Base-by-base conservation (phyloP, 2,888 invertebrate species). In the Scaptomyza polygonia region DNA sequence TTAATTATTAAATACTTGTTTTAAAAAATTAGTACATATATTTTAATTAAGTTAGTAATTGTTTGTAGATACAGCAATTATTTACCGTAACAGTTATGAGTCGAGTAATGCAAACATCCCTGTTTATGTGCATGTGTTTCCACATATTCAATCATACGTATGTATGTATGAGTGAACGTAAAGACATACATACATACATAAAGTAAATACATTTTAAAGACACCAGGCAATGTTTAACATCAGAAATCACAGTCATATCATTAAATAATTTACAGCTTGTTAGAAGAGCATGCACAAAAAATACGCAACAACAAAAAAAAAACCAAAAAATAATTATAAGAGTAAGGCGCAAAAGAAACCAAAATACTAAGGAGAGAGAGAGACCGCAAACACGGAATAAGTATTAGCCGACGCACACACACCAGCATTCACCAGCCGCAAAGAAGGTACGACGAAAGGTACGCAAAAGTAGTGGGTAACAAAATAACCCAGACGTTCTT, bases 181-280 rank as follows among this genome's bases (percentile, higher is more conserved):
- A 25, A 25, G 5, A 25, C 25, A 25, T 25, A 25, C 25, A 5
- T 1, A 2, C 25, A 4, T 5, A 25, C 25, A 4, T n/a, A n/a
- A n/a, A n/a, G n/a, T n/a, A n/a, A n/a, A n/a, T n/a, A n/a, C 4
- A 44, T 52, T 5, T 25, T 34, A 34, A 42, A 30, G 3, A 36
- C 14, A 36, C 7, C 36, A 43, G 7, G 5, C 14, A 25, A 42
- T 18, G 18, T 42, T 36, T 14, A 51, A 27, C 25, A 40, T 34
- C 25, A 32, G 32, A 16, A 61, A 53, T 61, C 58, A 54, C 49
- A 47, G 53, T 62, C 62, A 36, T 69, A 56, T 61, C 59, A 77
- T 77, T 77, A 77, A 69, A 77, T 67, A 77, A 65, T 73, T 73
- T 64, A 67, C 73, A 70, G 78, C 70, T 77, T 66, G 77, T 77